Evolutionary conservation across 2,797 vertebrate genomes (phyloP).

Genomic region (Odontamblyopus lacepedii): DNA sequence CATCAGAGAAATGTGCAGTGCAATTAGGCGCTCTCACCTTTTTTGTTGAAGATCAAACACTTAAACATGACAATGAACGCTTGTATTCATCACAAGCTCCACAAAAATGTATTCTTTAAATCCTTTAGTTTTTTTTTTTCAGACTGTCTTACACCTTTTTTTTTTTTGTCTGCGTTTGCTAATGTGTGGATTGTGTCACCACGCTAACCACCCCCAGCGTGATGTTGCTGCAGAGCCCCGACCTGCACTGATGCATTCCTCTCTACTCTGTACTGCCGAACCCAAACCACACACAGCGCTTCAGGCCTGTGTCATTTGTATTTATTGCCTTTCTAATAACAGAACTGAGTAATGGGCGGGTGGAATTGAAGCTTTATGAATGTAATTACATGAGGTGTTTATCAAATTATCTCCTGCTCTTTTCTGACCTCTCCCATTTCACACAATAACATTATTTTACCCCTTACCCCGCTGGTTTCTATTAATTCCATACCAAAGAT

Average conservation of each 20-base stretch:
- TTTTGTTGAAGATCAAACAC: too few relatives aligned
- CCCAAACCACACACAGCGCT: conserved; percentile 50
- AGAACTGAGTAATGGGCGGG: conserved; percentile 12
- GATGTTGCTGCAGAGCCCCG: too few relatives aligned
- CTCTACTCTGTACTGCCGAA: conserved; percentile 36
- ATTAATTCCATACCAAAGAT: conserved; percentile 26
- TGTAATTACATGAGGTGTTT: conserved; percentile 14
- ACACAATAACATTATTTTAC: conserved; percentile 17
- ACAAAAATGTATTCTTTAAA: too few relatives aligned
- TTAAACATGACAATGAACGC: too few relatives aligned
- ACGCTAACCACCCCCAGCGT: too few relatives aligned
- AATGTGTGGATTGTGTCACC: too few relatives aligned
- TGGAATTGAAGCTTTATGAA: conserved; percentile 23
- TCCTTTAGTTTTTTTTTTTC: conserved; percentile 16
- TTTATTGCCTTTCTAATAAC: conserved; percentile 27
- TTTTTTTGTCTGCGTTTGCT: too few relatives aligned
- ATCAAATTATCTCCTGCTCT: conserved; percentile 14
- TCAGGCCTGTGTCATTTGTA: conserved; percentile 38
- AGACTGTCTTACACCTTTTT: too few relatives aligned
- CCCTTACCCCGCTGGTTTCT: conserved; percentile 16
- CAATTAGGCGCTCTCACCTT: too few relatives aligned
- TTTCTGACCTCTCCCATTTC: not conserved
- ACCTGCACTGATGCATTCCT: conserved; percentile 26
- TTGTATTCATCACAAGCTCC: too few relatives aligned
- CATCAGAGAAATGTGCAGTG: too few relatives aligned